Percentiles rank a stretch among this genome's conserved stretches.
phyloP scores from a whole-genome alignment of 1,140 invertebrate species.

The Trichonephila clavata region DNA sequence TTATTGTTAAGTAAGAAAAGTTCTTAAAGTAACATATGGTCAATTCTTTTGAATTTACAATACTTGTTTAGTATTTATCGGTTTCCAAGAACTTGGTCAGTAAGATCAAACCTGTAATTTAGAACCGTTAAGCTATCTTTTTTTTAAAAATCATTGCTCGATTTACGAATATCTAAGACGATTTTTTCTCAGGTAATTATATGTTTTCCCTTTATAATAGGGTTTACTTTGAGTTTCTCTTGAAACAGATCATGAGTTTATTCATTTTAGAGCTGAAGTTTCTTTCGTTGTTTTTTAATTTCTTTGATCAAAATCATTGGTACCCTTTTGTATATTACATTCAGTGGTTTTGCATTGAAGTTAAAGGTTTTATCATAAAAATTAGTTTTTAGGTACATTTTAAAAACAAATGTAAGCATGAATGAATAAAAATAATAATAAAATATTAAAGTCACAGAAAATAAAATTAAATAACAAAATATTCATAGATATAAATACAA shows the following conservation, averaged over 20 bases:
- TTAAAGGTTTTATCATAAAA: too few species aligned
- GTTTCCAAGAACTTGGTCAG: neutral
- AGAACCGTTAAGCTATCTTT: constrained; percentile 20
- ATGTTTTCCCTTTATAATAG: constrained; percentile 3
- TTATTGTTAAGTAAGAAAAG: neutral
- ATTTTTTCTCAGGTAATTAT: constrained; percentile 1
- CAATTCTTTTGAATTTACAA: neutral
- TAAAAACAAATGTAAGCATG: too few species aligned
- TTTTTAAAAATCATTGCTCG: neutral
- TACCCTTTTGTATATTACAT: neutral
- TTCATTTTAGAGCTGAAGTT: neutral
- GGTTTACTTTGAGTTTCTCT: neutral
- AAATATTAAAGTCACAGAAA: too few species aligned
- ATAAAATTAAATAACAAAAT: too few species aligned
- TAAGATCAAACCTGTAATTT: constrained; percentile 31
- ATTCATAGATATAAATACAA: too few species aligned
- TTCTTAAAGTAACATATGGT: neutral
- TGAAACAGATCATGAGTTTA: neutral
- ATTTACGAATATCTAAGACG: neutral
- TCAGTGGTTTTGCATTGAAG: neutral
- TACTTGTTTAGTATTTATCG: neutral
- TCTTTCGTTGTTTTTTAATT: neutral
- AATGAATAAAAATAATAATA: too few species aligned
- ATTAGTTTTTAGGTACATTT: too few species aligned
- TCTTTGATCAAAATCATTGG: neutral